These are phyloP conservation scores for Drosophila simulans DNA, from an alignment of 1,140 invertebrate species.

Conservation along the genomic window DNA sequence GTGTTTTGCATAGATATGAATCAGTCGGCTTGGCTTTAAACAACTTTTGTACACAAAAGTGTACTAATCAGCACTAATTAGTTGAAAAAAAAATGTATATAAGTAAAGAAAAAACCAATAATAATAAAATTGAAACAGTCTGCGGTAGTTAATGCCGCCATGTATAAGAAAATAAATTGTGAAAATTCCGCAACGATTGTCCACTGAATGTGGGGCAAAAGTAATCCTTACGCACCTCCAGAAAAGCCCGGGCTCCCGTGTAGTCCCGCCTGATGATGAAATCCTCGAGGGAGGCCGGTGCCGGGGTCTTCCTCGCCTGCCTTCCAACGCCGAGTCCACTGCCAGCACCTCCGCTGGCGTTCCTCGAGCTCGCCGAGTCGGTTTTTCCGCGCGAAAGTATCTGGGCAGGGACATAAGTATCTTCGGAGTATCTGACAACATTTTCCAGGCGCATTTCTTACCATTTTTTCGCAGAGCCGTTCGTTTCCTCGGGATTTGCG, in stretches of 20 bases:
- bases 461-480: conserved; percentile 48
- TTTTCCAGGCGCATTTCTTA: conserved; percentile 59
- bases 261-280: conserved; percentile 96
- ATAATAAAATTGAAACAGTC: too few species aligned
- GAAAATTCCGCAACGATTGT: too few species aligned
- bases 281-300: conserved; percentile 94
- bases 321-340: conserved; percentile 52
- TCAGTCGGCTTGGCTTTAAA: too few species aligned
- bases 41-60: too few species aligned
- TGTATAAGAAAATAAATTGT: too few species aligned
- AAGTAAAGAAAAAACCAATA: too few species aligned
- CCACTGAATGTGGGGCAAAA: too few species aligned
- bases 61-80: too few species aligned
- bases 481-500: conserved; percentile 19
- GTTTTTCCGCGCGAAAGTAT: conserved; percentile 90
- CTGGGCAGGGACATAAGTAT: conserved; percentile 84
- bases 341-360: conserved; percentile 64
- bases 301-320: conserved; percentile 81
- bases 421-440: conserved; percentile 38
- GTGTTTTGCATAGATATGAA: too few species aligned
- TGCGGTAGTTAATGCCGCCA: too few species aligned
- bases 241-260: conserved; percentile 95
- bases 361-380: conserved; percentile 85
- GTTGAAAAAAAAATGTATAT: too few species aligned
- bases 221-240: conserved; percentile 88